phyloP scores from a whole-genome alignment of 37 sponge, comb jelly and placozoan species.

The Oopsacas minuta region DNA sequence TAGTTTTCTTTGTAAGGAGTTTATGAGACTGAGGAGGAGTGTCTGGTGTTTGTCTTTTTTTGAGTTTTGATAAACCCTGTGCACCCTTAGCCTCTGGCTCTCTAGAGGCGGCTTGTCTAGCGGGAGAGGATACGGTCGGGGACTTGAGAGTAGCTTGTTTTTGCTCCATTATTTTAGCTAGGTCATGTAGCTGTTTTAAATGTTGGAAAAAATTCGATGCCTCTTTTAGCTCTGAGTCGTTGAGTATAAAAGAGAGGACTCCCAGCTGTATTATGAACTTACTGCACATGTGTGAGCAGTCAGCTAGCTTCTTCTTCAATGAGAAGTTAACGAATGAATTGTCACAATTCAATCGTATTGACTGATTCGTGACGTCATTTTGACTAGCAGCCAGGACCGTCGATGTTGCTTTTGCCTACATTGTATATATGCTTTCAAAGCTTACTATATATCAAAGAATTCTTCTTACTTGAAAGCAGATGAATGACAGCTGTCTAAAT shows the following conservation, averaged over 20 bases:
- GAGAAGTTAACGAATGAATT: neutral
- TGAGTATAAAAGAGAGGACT: constrained; percentile 64
- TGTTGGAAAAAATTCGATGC: constrained; percentile 48
- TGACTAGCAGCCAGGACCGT: no score
- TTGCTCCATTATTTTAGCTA: constrained; percentile 22
- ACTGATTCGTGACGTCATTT: no score
- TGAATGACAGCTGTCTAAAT: neutral
- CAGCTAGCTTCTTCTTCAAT: constrained; percentile 22
- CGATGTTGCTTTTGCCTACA: neutral
- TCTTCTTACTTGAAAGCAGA: neutral
- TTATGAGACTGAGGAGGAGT: neutral
- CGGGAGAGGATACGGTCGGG: neutral
- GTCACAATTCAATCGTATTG: neutral
- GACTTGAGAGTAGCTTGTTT: neutral
- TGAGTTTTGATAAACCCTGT: neutral
- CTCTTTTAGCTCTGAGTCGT: constrained; percentile 52
- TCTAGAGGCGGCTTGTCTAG: neutral
- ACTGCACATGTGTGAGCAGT: constrained; percentile 35
- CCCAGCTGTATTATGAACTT: constrained; percentile 32
- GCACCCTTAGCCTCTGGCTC: neutral
- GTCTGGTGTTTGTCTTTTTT: neutral
- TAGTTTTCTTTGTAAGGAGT: neutral
- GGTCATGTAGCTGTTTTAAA: constrained; percentile 37
- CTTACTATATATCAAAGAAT: neutral
- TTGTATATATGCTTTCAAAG: neutral